These are phyloP conservation scores for Drosophila yooni DNA, from an alignment of 2,888 invertebrate species.

Conservation along the genomic window DNA sequence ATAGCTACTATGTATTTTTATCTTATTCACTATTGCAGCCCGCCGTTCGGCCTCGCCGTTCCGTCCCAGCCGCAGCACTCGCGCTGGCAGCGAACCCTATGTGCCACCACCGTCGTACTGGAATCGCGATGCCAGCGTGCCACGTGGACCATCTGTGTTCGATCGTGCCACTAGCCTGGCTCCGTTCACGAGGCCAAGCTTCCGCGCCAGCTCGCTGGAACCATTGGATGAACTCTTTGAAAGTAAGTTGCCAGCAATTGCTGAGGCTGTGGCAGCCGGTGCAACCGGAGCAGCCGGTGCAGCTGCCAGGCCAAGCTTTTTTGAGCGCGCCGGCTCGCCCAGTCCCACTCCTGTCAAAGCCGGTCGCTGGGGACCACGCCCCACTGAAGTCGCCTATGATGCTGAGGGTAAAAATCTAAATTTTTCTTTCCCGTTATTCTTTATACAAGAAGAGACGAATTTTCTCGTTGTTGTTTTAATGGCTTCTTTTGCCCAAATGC, in stretches of 20 bases:
- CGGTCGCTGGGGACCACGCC: slow-evolving; percentile 89
- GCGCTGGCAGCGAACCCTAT: slow-evolving; percentile 84
- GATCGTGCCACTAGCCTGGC: slow-evolving; percentile 83
- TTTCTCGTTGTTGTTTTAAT: slow-evolving; percentile 65
- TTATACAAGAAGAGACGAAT: slow-evolving; percentile 68
- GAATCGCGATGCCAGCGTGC: slow-evolving; percentile 69
- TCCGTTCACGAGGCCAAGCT: slow-evolving; percentile 78
- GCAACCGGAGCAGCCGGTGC: slow-evolving; percentile 34
- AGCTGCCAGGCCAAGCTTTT: slow-evolving; percentile 67
- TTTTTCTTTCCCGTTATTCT: slow-evolving; percentile 55
- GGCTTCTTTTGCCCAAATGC: slow-evolving; percentile 57
- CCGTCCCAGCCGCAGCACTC: slow-evolving; percentile 73
- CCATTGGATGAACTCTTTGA: slow-evolving; percentile 84
- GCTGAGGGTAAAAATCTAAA: slow-evolving; percentile 88
- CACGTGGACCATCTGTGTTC: slow-evolving; percentile 80
- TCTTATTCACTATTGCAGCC: slow-evolving; percentile 56
- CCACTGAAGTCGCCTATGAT: slow-evolving; percentile 90
- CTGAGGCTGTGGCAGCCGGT: slow-evolving; percentile 60
- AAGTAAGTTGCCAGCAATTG: slow-evolving; percentile 81
- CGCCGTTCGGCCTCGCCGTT: slow-evolving; percentile 78
- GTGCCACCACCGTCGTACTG: slow-evolving; percentile 81
- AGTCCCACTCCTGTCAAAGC: slow-evolving; percentile 89
- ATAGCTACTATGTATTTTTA: slow-evolving; percentile 15
- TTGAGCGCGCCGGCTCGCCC: slow-evolving; percentile 88
- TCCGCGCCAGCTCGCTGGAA: slow-evolving; percentile 84